Evolutionary conservation across 1,140 invertebrate species (phyloP).

Genomic region (Micrasema longulum): DNA sequence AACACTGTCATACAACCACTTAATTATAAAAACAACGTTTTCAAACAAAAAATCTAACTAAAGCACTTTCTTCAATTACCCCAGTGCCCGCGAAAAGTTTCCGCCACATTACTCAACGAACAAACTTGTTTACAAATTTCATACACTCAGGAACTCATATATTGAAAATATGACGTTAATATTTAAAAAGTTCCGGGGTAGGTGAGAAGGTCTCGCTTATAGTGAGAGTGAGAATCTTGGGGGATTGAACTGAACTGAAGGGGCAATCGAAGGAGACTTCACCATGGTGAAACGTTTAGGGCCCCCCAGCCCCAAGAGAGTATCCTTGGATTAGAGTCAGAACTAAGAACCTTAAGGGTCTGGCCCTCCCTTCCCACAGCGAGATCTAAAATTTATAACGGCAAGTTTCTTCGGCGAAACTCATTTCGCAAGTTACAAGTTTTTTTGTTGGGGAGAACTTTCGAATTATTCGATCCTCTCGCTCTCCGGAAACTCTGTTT

Average conservation of each 20-base stretch:
- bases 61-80: too few species aligned
- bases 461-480: slow-evolving; percentile 6
- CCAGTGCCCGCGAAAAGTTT: too few species aligned
- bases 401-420: slow-evolving; percentile 51
- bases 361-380: slow-evolving; percentile 32
- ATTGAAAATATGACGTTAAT: slow-evolving; percentile 42
- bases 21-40: too few species aligned
- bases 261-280: background rate
- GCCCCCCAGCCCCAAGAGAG: slow-evolving; percentile 23
- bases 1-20: too few species aligned
- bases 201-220: slow-evolving; percentile 14
- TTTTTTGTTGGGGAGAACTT: slow-evolving; percentile 32
- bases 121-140: background rate
- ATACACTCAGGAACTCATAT: background rate
- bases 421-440: slow-evolving; percentile 49
- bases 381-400: slow-evolving; percentile 53
- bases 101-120: too few species aligned
- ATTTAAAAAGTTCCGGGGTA: slow-evolving; percentile 44
- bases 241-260: background rate
- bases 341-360: background rate
- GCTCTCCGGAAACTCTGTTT: background rate
- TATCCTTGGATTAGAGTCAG: background rate
- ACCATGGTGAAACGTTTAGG: slow-evolving; percentile 19
- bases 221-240: slow-evolving; percentile 1
- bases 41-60: too few species aligned